A percentile compares a stretch with the other conserved stretches of the same genome.
Evolutionary conservation across 1,140 invertebrate genomes (phyloP).

Genomic region (Idris sp.): DNA sequence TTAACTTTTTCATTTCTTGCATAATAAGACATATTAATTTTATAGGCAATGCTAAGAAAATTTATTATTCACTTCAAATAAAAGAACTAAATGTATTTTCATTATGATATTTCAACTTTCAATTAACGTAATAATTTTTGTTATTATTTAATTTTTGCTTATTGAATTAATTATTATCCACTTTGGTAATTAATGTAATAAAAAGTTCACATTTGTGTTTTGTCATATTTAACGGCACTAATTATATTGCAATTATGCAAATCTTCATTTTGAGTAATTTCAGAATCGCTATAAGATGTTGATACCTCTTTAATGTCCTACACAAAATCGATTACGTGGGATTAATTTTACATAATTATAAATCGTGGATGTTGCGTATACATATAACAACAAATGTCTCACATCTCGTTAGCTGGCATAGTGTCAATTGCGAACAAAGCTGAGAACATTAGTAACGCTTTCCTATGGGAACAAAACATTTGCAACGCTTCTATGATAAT

Average conservation of each 20-base stretch:
- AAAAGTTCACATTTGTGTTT: conserved; percentile 28
- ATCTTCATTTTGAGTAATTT: conserved; percentile 33
- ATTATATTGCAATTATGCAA: conserved; percentile 42
- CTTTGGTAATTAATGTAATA: neutral
- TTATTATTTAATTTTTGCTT: no score
- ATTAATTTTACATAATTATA: conserved; percentile 57
- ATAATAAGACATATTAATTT: no score
- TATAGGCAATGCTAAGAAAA: no score
- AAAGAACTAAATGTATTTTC: no score
- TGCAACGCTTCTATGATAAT: conserved; percentile 61
- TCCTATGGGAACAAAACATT: conserved; percentile 55
- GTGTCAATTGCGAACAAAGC: conserved; percentile 34
- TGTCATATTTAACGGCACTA: conserved; percentile 10
- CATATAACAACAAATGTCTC: conserved; percentile 18
- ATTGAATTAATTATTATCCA: no score
- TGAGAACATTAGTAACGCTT: conserved; percentile 54
- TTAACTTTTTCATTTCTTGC: no score
- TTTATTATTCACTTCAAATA: no score
- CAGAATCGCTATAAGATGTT: conserved; percentile 56
- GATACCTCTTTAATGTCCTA: conserved; percentile 72
- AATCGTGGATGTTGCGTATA: conserved; percentile 3
- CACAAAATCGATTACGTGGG: conserved; percentile 53
- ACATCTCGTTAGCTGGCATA: conserved; percentile 2
- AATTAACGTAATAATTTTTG: no score
- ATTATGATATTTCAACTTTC: no score